A percentile compares a stretch with the other conserved stretches of the same genome.
These are phyloP conservation scores for Zaprionus lachaisei DNA, from an alignment of 1,140 invertebrate species.

Conservation along the genomic window DNA sequence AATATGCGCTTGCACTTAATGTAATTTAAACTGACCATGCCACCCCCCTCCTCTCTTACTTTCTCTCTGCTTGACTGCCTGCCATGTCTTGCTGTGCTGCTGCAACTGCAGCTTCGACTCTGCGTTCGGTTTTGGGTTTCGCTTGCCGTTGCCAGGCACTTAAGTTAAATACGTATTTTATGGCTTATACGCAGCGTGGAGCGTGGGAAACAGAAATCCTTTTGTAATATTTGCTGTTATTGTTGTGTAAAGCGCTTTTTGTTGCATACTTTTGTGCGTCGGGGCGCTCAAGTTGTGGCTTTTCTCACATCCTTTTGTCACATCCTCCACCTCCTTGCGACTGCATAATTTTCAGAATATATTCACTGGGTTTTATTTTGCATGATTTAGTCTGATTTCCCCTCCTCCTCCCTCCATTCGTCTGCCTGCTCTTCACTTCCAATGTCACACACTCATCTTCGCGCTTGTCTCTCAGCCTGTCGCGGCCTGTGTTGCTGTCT, in stretches of 20 bases:
- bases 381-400: conserved; percentile 78
- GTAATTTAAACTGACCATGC: conserved; percentile 60
- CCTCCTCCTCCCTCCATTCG: not conserved
- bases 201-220: conserved; percentile 18
- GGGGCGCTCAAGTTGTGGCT: conserved; percentile 57
- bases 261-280: conserved; percentile 61
- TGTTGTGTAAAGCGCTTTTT: conserved; percentile 49
- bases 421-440: not conserved
- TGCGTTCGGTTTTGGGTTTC: not conserved
- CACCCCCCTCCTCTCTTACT: not conserved
- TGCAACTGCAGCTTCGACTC: conserved; percentile 13
- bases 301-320: conserved; percentile 58
- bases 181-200: conserved; percentile 26
- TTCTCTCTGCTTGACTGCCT: not conserved
- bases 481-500: not conserved
- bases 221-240: conserved; percentile 24
- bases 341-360: conserved; percentile 74
- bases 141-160: conserved; percentile 50
- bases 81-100: not conserved
- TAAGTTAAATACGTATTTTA: conserved; percentile 72
- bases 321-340: conserved; percentile 35
- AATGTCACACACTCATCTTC: conserved; percentile 24
- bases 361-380: conserved; percentile 63
- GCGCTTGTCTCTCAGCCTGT: conserved; percentile 19
- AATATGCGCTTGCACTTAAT: conserved; percentile 53